Conservation (phyloP, 2,888 invertebrate species). For the Campoplex nolae region DNA sequence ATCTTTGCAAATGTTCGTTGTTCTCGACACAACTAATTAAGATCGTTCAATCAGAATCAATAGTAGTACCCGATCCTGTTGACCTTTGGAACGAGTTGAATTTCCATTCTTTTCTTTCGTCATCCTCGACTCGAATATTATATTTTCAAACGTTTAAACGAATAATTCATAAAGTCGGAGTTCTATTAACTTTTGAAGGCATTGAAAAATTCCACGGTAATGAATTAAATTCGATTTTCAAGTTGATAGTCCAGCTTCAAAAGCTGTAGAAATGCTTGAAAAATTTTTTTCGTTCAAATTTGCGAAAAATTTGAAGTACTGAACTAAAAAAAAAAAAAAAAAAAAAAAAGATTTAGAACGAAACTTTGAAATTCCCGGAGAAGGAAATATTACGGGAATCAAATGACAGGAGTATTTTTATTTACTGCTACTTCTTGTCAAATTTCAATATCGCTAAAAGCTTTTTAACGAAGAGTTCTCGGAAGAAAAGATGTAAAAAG, state of each 20-base stretch:
- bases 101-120: too few relatives aligned
- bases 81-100: too few relatives aligned
- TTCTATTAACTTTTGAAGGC: too few relatives aligned
- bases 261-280: not conserved
- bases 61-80: not conserved
- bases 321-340: not conserved
- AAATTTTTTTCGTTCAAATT: not conserved
- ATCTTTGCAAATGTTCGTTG: not conserved
- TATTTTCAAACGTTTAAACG: too few relatives aligned
- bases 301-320: not conserved
- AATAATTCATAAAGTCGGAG: too few relatives aligned
- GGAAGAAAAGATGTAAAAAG: slow-evolving; percentile 4
- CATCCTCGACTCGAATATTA: too few relatives aligned
- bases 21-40: slow-evolving; percentile 49
- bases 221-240: not conserved
- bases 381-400: not conserved
- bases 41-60: slow-evolving; percentile 24
- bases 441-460: slow-evolving; percentile 77
- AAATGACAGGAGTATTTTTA: not conserved
- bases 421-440: slow-evolving; percentile 41
- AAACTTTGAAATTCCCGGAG: not conserved
- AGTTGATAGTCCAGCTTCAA: not conserved
- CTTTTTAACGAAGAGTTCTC: slow-evolving; percentile 77
- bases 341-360: not conserved
- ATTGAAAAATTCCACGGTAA: not conserved